phyloP scores from a whole-genome alignment of 2,113 vertebrate genomes.

The Anarhynchus alexandrinus region DNA sequence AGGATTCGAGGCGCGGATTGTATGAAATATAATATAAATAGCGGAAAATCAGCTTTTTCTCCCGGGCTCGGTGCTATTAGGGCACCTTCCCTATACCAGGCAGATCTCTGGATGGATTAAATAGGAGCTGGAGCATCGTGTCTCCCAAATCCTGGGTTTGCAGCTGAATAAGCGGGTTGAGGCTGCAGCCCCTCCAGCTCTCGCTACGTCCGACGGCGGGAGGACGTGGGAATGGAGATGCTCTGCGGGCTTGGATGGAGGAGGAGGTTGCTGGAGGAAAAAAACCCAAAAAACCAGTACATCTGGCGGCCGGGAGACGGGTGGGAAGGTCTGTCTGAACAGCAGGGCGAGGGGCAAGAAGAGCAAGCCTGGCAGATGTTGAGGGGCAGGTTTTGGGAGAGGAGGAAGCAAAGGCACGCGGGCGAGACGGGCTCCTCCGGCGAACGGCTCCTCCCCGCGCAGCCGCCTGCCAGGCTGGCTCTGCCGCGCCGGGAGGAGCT shows the following conservation, averaged over 20 bases:
- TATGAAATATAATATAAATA: background rate
- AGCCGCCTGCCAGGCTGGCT: background rate
- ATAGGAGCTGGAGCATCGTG: background rate
- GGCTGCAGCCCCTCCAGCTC: background rate
- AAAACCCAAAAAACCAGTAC: background rate
- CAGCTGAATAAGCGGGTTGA: background rate
- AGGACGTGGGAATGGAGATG: background rate
- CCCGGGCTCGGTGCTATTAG: background rate
- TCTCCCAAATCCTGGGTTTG: background rate
- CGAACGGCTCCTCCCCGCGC: background rate
- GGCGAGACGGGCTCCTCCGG: background rate
- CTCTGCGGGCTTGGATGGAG: background rate
- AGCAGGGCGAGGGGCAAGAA: slow-evolving; percentile 39
- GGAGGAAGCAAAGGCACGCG: background rate
- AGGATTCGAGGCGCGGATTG: background rate
- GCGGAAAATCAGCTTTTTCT: background rate
- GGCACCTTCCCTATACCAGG: background rate
- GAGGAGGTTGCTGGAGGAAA: background rate
- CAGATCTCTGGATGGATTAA: background rate
- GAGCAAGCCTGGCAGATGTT: background rate
- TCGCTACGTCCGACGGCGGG: fast-evolving
- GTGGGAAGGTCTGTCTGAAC: background rate
- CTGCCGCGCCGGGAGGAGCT: background rate
- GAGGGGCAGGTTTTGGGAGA: background rate
- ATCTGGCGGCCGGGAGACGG: background rate